Base-by-base conservation (phyloP, 2,113 vertebrate genomes). In the Herpailurus yagouaroundi region DNA sequence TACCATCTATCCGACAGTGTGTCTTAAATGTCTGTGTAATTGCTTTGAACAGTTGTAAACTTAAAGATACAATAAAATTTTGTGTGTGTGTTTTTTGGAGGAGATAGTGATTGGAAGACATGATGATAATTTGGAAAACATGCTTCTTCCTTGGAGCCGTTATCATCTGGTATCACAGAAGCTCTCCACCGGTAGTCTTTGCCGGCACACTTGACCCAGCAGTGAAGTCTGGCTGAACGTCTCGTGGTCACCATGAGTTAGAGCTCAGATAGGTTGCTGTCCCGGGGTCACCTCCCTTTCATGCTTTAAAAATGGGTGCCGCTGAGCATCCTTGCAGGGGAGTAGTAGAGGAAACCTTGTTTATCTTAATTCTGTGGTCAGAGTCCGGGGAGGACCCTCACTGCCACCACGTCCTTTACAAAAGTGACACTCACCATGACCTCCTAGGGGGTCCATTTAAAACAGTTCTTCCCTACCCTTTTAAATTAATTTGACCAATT, bases 11-110 rank as follows among this genome's bases (percentile, higher is more conserved):
- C 55, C 45, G 45, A 64, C 55, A 48, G 1, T 55, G 85, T 2
- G 14, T 52, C 19, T 76, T 73, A 91, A 76, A 57, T 90, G 21
- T 92, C 36, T 88, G 12, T 80, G 5, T 88, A 66, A 71, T 73
- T 92, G 33, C 38, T 96, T 89, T 93, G 85, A 94, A 90, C 7
- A 38, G 5, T 91, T 64, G 74, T 87, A 71, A 48, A 83, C 89
- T 83, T 57, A 86, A 29, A 79, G 76, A 64, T 50, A 15, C 55
- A 83, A 50, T 19, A 23, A 87, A 86, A 33, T 5, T 11, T 83
- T 63, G 52, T 66, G 38, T 14, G 1, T 48, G 5, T 71, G 4
- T 27, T 45, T 87, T 95, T 91, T 45, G 33, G 84, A 79, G 48
- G 27, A 86, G 25, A 57, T 55, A 33, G n/a, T 94, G 91, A 55